phyloP scores from a whole-genome alignment of 2,797 vertebrate genomes.

The Artibeus lituratus region DNA sequence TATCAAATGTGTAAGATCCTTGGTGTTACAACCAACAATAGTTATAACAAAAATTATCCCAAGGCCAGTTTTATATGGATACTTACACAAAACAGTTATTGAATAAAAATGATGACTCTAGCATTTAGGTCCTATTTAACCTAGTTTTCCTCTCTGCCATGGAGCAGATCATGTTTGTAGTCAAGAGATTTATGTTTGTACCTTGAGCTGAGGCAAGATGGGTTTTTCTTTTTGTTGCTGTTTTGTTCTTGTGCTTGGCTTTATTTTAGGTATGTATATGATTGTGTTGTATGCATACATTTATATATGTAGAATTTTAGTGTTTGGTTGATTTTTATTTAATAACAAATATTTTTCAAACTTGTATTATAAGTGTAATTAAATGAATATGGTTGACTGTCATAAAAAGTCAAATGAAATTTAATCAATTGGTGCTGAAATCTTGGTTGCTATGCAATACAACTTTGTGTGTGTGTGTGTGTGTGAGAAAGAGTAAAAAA shows the following conservation, averaged over 20 bases:
- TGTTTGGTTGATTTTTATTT: background rate
- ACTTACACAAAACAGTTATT: background rate
- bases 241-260: background rate
- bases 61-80: background rate
- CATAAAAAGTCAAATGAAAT: background rate
- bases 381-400: background rate
- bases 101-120: background rate
- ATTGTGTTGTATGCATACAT: background rate
- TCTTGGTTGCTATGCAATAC: background rate
- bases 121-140: background rate
- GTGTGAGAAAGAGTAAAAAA: background rate
- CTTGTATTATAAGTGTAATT: background rate
- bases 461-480: background rate
- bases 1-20: background rate
- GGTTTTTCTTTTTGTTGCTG: background rate
- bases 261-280: background rate
- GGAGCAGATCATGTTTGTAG: background rate
- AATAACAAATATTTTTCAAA: background rate
- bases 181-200: background rate
- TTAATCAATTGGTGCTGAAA: background rate
- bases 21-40: background rate
- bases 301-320: background rate
- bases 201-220: background rate
- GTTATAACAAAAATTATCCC: background rate
- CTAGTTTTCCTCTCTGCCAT: background rate